Evolutionary conservation across 2,113 vertebrate genomes (phyloP).

Genomic region (Marmota monax): DNA sequence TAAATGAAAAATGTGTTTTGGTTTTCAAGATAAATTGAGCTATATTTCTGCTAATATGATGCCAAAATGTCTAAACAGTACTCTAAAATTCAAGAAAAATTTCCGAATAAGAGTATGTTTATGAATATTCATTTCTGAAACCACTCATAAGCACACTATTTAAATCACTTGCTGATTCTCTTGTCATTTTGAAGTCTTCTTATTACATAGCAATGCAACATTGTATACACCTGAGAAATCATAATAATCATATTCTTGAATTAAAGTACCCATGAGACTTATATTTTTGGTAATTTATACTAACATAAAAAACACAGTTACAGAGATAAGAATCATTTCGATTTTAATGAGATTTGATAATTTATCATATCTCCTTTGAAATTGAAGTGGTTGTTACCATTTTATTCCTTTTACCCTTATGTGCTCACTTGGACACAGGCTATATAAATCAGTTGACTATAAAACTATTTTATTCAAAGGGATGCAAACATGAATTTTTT

Average conservation of each 20-base stretch:
- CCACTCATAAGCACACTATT: background rate
- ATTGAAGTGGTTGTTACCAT: background rate
- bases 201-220: background rate
- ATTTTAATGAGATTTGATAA: background rate
- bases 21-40: background rate
- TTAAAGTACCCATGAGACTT: background rate
- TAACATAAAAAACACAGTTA: background rate
- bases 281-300: background rate
- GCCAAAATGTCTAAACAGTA: background rate
- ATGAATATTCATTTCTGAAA: background rate
- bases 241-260: background rate
- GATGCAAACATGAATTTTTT: background rate
- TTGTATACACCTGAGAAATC: background rate
- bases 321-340: background rate
- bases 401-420: background rate
- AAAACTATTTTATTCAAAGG: background rate
- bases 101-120: background rate
- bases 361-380: background rate
- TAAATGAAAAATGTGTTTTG: background rate
- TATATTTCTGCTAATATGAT: conserved; percentile 20
- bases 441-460: background rate
- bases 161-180: background rate
- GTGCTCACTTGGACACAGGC: background rate
- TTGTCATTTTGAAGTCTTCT: background rate
- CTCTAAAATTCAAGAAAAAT: background rate